These are phyloP conservation scores for Coregonus suidteri DNA, from an alignment of 2,797 vertebrate genomes.

Conservation along the genomic window DNA sequence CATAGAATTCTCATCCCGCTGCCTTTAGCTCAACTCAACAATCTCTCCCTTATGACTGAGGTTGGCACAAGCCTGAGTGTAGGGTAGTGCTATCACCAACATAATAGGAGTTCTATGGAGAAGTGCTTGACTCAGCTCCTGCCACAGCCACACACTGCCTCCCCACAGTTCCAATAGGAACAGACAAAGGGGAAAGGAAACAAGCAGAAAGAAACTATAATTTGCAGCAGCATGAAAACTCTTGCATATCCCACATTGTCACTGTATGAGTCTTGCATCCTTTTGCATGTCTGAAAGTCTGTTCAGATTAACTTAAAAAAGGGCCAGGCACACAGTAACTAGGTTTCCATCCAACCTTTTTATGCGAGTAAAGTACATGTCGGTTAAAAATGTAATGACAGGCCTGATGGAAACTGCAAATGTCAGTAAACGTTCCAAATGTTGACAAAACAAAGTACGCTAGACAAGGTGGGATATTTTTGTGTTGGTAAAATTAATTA, in stretches of 20 bases:
- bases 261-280: background rate
- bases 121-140: background rate
- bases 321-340: background rate
- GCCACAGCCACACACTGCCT: constrained; percentile 28
- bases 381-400: too few relatives aligned
- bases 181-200: constrained; percentile 6
- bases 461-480: too few relatives aligned
- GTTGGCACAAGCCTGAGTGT: constrained; percentile 46
- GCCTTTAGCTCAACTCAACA: constrained; percentile 54
- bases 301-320: background rate
- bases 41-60: constrained; percentile 46
- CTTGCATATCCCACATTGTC: background rate
- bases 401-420: too few relatives aligned
- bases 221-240: constrained; percentile 15
- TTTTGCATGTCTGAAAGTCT: background rate
- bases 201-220: constrained; percentile 6
- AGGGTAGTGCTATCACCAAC: constrained; percentile 28
- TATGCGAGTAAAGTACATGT: too few relatives aligned
- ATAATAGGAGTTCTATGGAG: constrained; percentile 20
- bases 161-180: constrained; percentile 37
- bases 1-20: too few relatives aligned
- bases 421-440: too few relatives aligned
- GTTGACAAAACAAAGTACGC: too few relatives aligned
- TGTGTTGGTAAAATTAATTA: too few relatives aligned
- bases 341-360: too few relatives aligned